phyloP scores from a whole-genome alignment of 2,113 vertebrate genomes.

The Ranitomeya imitator region DNA sequence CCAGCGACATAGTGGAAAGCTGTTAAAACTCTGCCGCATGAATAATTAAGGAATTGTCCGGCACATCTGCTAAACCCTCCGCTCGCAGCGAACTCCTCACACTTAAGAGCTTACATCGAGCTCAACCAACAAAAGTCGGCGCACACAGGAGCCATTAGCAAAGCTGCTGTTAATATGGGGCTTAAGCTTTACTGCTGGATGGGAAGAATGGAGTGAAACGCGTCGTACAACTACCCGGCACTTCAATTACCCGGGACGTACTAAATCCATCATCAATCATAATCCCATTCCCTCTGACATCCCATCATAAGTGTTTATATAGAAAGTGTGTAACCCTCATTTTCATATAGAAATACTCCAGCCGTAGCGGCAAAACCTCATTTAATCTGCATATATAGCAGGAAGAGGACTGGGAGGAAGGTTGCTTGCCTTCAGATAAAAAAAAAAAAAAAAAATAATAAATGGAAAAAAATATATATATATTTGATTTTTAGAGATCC shows the following conservation, averaged over 20 bases:
- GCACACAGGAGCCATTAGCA: slow-evolving; percentile 16
- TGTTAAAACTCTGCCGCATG: slow-evolving; percentile 16
- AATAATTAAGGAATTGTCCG: slow-evolving; percentile 39
- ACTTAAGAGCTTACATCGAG: slow-evolving; percentile 5
- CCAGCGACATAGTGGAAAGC: background rate
- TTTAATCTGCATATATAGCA: slow-evolving; percentile 12
- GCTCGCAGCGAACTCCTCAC: background rate
- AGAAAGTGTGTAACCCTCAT: background rate
- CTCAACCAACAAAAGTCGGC: slow-evolving; percentile 22
- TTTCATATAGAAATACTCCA: slow-evolving; percentile 4
- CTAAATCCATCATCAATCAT: slow-evolving; percentile 46
- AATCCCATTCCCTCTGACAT: slow-evolving; percentile 37
- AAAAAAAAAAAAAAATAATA: too few relatives aligned
- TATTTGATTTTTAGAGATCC: too few relatives aligned
- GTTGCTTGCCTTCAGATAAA: too few relatives aligned
- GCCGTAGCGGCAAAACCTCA: slow-evolving; percentile 1
- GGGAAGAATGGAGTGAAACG: background rate
- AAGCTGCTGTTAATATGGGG: slow-evolving; percentile 32
- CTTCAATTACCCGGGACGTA: slow-evolving; percentile 33
- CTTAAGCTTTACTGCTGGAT: slow-evolving; percentile 18
- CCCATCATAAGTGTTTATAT: slow-evolving; percentile 36
- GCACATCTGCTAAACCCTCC: slow-evolving; percentile 16
- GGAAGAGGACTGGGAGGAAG: background rate
- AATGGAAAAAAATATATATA: too few relatives aligned
- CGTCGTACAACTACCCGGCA: background rate